Evolutionary conservation across 2,113 vertebrate genomes (phyloP), one percentile per base, ranked within the genome.

Genomic region (Puma concolor): DNA sequence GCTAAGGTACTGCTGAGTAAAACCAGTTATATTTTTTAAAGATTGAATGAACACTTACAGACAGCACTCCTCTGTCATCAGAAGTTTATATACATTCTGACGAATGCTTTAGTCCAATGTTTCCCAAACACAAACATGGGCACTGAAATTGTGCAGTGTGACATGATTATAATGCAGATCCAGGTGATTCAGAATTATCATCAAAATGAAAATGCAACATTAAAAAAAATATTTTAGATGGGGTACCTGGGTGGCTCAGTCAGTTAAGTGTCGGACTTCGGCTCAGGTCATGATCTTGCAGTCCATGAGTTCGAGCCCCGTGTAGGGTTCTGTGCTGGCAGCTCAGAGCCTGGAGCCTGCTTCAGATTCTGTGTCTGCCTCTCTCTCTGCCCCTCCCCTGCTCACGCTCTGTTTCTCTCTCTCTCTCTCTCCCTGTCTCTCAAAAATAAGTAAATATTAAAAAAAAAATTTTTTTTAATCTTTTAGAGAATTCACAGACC

Each of bases 101-200:
- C 38, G 72, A 60, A 89, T 69, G 64, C 64, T 83, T 94, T 85
- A 91, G 36, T 67, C 29, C 54, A 44, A 6, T 38, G 64, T 84
- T 94, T 96, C 83, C 92, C 44, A 96, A 94, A 92, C 33, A 85
- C 60, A 93, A 91, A 93, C 29, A 54, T 21, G 4, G 72, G 83
- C 31, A 67, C 5, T 85, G 72, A 81, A 94, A 85, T 57, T 77
- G 31, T 19, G 25, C 6, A 63, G 74, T 77, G 7, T 41, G 77
- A 64, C 21, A 71, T 90, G 84, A 90, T 92, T 76, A 71, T 77
- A 66, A 88, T 29, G 33, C 83, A 36, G 54, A 80, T 72, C 13
- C 69, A 83, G 63, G 67, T 50, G 63, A 96, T 83, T 93, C 60
- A 93, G 44, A 88, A 95, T 93, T 87, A 94, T 69, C 66, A 81